Evolutionary conservation across 2,888 invertebrate genomes (phyloP), one percentile per base, ranked within the genome.

Genomic region (Latrodectus elegans): DNA sequence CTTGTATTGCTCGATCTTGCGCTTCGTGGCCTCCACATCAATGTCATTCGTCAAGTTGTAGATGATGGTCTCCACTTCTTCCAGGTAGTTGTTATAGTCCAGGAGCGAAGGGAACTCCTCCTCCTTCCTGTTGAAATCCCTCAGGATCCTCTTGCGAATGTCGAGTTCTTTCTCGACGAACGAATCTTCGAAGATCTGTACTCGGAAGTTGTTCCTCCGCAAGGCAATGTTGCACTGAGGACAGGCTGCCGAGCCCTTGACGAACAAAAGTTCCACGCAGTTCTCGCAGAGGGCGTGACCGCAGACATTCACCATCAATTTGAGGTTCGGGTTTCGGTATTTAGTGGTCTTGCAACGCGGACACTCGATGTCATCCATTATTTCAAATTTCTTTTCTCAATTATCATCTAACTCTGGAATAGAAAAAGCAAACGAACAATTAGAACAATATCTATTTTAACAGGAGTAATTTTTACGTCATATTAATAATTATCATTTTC

Each of bases 251-350:
- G 98, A 97, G 64, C 98, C 99, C 95, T 99, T 98, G 22, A 98
- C 94, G 93, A 99, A 99, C 53, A 99, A 93, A 89, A 98, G 94
- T 92, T 99, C 98, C 60, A 99, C 98, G 93, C 99, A 99, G 92
- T 96, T 98, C 93, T 99, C 98, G 93, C 99, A 99, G 91, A 99
- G 93, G 65, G 97, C 96, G 93, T 99, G 99, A 53, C 99, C 99
- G 93, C 99, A 99, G 83, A 97, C 95, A 92, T 99, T 99, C 89
- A 99, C 99, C 97, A 99, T 96, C 94, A 99, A 94, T 92, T 98
- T 98, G 82, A 99, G 93, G 0, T 97, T 96, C 60, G 99, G 99
- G 93, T 99, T 99, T 92, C 98, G 95, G 92, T 98, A 99, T 93
- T 99, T 99, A 74, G 93, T 97, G 65, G 98, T 98, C 94, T 98